Evolutionary conservation across 1,140 invertebrate species (phyloP), one percentile per base, ranked within the genome.

Genomic region (Himalopsyche phryganea): DNA sequence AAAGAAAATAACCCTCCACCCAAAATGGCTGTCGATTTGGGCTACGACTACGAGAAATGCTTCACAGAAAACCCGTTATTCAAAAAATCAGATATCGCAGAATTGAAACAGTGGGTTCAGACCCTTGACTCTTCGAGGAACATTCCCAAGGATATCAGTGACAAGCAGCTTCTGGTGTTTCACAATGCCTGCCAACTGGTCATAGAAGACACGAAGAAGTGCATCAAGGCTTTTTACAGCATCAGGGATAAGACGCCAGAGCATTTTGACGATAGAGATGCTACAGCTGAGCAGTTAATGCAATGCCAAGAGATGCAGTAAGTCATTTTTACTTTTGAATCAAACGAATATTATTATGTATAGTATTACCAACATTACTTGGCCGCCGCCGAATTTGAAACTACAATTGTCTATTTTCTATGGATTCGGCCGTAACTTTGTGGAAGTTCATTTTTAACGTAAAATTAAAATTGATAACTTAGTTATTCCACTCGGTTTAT

Each of bases 141-240:
- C 15, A 69, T 78, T 40, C 77, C 77, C 19, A 77, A 74, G 62
- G 71, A 75, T 66, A 67, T 79, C 36, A 66, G 69, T 9, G 69
- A 76, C 63, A 76, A 79, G 68, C 75, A 78, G 60, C 69, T 85
- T 10, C 72, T 82, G 1, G 68, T 83, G 28, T 85, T 85, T 65
- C 75, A 83, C 19, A 74, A 83, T 38, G 83, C 83, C 32, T 85
- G 84, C 67, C 74, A 80, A 33, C 80, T 76, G 20, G 72, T 83
- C 23, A 52, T 79, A 4, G 77, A 81, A 17, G 71, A 71, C 38
- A 81, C 78, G 0, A 80, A 81, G 64, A 75, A 66, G n/a, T 84
- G 82, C 57, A 82, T 85, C 66, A 72, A 77, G 46, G 75, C 71
- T 55, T 85, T 85, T 68, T 86, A 82, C 65, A 71, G 71, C 20